These are phyloP conservation scores for Turnix velox DNA, from an alignment of 2,113 vertebrate species.

Conservation along the genomic window DNA sequence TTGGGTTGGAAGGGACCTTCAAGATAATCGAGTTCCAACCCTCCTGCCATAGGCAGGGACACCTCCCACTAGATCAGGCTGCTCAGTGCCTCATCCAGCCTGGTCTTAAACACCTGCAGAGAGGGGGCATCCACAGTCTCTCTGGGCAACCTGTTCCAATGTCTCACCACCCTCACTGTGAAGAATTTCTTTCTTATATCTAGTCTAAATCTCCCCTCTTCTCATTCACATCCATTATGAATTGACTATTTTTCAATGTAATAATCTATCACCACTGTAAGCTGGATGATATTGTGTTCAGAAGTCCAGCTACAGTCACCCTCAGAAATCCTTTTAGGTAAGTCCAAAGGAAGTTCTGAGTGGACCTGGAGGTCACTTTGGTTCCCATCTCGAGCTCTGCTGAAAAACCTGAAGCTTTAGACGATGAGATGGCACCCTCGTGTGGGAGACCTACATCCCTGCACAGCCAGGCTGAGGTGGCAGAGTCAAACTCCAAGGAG, in stretches of 20 bases:
- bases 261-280: background rate
- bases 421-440: background rate
- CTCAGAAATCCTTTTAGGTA: background rate
- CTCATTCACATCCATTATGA: no score
- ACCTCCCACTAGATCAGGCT: no score
- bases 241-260: background rate
- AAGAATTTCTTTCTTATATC: no score
- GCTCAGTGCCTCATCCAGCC: no score
- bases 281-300: background rate
- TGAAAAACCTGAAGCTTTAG: background rate
- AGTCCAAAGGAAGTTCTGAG: background rate
- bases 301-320: background rate
- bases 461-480: background rate
- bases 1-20: no score
- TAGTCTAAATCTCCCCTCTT: no score
- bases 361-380: background rate
- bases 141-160: no score
- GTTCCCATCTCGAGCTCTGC: background rate
- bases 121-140: no score
- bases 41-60: no score
- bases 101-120: no score
- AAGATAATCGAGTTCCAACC: no score
- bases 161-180: no score
- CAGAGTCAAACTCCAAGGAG: accelerated
- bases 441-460: background rate